Evolutionary conservation across 2,888 invertebrate species (phyloP).

Genomic region (Allolobophora icterica): DNA sequence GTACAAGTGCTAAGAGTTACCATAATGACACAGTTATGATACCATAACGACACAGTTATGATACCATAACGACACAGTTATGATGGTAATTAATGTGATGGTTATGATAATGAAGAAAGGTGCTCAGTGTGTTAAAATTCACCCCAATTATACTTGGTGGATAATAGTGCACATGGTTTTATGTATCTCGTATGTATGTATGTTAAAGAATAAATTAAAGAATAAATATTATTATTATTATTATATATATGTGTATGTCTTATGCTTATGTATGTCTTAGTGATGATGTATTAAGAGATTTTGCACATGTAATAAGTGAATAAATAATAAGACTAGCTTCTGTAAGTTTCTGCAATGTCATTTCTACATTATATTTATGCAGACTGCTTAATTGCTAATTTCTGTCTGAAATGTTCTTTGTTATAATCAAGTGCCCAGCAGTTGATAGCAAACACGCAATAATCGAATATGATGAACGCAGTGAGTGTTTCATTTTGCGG

Average conservation of each 20-base stretch:
- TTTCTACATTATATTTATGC: no score
- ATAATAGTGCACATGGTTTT: neutral
- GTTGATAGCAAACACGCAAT: conserved; percentile 64
- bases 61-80: neutral
- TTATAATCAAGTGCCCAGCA: conserved; percentile 54
- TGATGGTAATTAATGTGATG: neutral
- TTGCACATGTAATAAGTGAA: no score
- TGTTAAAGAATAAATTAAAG: no score
- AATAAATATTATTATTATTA: no score
- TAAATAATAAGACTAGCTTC: no score
- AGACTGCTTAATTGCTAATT: no score
- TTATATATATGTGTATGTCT: no score
- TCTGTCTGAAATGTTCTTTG: neutral
- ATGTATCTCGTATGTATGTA: no score
- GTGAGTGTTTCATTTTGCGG: conserved; percentile 62
- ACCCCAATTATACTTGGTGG: neutral
- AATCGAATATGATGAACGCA: conserved; percentile 62
- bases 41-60: neutral
- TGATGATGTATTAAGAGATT: neutral
- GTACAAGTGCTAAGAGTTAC: no score
- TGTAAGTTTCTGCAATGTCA: no score
- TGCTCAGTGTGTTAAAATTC: neutral
- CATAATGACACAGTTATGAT: no score
- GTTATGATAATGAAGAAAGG: neutral
- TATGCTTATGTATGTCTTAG: neutral